Evolutionary conservation across 37 sponge, comb jelly and placozoan species (phyloP), one percentile per base, ranked within the genome.

Genomic region (Mnemiopsis leidyi): DNA sequence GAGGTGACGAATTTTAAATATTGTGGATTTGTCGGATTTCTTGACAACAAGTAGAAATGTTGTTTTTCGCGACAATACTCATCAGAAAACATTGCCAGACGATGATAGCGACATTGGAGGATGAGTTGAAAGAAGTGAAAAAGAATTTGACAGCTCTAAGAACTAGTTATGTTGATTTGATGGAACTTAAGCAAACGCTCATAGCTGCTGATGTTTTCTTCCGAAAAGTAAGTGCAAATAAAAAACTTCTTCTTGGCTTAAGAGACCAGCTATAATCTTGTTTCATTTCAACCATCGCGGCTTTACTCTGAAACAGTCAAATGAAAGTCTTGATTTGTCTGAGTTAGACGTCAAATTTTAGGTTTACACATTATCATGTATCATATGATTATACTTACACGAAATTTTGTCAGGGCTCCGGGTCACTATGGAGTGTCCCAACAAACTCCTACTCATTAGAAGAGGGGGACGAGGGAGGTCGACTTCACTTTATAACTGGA

Each of bases 131-230:
- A 92, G 99, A 98, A 93, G 97, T 98, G 39, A 97, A 97, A 76
- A 40, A 95, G 36, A 97, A 98, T 93, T 94, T 95, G 69, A 96
- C 95, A 76, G 93, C 95, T 23, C 94, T 98, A 76, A 96, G 97
- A 90, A 94, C 88, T 67, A 98, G 97, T 92, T 94, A 95, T 32
- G 76, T 98, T 36, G 99, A 98, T 73, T 92, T 98, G 68, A 95
- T 95, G 38, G 99, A 98, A 83, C 95, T 98, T 92, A 96, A 96
- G 93, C 95, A 96, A 92, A 96, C 97, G 71, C 94, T 98, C n/a
- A 13, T 69, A n/a, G 94, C 94, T 69, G 94, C 99, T 1, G 95
- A 94, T 30, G 82, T 23, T 7, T 97, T 97, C 95, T 98, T 98
- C 94, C 93, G 93, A 37, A 95, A 97, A 85, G 99, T 95, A 68